Evolutionary conservation across 2,888 invertebrate species (phyloP).

Genomic region (Diarsia brunnea): DNA sequence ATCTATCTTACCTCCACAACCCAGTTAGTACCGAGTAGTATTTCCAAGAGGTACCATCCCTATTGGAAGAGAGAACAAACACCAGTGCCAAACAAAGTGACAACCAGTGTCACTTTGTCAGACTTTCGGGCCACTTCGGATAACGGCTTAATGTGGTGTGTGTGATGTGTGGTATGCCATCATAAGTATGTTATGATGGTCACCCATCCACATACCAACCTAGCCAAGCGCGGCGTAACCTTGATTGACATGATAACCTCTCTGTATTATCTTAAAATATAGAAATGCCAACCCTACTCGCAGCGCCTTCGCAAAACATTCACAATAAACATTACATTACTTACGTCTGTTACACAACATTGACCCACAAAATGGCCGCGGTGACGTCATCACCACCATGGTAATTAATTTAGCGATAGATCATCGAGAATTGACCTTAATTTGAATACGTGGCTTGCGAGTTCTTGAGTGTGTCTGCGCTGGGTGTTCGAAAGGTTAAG

Average conservation of each 20-base stretch:
- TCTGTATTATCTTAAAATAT: neutral
- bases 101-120: too few species aligned
- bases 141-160: too few species aligned
- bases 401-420: slow-evolving; percentile 62
- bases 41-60: too few species aligned
- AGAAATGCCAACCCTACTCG: slow-evolving; percentile 41
- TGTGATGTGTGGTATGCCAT: too few species aligned
- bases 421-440: slow-evolving; percentile 66
- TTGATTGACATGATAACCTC: neutral
- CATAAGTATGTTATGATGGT: neutral
- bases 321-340: slow-evolving; percentile 61
- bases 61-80: too few species aligned
- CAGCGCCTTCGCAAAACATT: slow-evolving; percentile 53
- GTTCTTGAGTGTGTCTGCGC: slow-evolving; percentile 39
- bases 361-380: slow-evolving; percentile 53
- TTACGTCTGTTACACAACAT: slow-evolving; percentile 65
- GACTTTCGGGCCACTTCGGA: too few species aligned
- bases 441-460: slow-evolving; percentile 57
- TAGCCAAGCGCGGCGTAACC: neutral
- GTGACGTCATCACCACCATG: slow-evolving; percentile 52
- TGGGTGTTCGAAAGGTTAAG: slow-evolving; percentile 42
- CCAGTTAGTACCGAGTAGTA: too few species aligned
- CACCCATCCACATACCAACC: neutral
- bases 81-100: too few species aligned
- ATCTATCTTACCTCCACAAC: too few species aligned